phyloP scores from a whole-genome alignment of 2,888 invertebrate species.

The Chrysolina americana region DNA sequence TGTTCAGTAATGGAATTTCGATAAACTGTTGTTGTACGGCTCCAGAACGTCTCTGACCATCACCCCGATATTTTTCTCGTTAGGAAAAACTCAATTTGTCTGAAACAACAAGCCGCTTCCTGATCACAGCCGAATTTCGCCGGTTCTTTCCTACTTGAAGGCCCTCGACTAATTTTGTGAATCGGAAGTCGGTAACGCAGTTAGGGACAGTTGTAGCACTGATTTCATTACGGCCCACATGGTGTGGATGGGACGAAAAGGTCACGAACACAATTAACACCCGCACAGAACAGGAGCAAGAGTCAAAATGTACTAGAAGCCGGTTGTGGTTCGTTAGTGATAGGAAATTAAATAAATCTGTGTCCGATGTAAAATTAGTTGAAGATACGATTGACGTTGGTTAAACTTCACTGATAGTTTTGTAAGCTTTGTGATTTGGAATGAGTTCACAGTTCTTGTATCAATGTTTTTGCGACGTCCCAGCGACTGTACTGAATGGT shows the following conservation, averaged over 20 bases:
- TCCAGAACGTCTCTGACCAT: too few relatives aligned
- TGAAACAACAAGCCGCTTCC: conserved; percentile 18
- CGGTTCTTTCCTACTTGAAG: conserved; percentile 4
- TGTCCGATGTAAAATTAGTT: conserved; percentile 24
- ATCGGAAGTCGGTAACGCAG: conserved; percentile 32
- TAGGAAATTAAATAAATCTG: conserved; percentile 66
- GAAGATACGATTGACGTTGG: too few relatives aligned
- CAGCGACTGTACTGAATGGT: too few relatives aligned
- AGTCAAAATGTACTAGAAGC: conserved; percentile 41
- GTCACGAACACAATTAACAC: conserved; percentile 52
- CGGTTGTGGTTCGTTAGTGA: conserved; percentile 62
- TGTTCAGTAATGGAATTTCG: too few relatives aligned
- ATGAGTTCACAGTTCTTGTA: too few relatives aligned
- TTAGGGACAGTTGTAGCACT: conserved; percentile 42
- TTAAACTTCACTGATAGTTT: too few relatives aligned
- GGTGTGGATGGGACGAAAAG: conserved; percentile 37
- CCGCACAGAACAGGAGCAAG: conserved; percentile 42
- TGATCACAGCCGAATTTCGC: conserved; percentile 17
- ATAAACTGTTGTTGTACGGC: too few relatives aligned
- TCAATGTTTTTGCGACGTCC: too few relatives aligned
- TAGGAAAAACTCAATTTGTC: background rate
- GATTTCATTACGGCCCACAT: conserved; percentile 53
- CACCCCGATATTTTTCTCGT: background rate
- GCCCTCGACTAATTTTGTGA: conserved; percentile 23
- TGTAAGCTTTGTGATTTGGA: too few relatives aligned